Conservation (phyloP, 2,888 invertebrate species). For the Lissocephala sabroskyi region DNA sequence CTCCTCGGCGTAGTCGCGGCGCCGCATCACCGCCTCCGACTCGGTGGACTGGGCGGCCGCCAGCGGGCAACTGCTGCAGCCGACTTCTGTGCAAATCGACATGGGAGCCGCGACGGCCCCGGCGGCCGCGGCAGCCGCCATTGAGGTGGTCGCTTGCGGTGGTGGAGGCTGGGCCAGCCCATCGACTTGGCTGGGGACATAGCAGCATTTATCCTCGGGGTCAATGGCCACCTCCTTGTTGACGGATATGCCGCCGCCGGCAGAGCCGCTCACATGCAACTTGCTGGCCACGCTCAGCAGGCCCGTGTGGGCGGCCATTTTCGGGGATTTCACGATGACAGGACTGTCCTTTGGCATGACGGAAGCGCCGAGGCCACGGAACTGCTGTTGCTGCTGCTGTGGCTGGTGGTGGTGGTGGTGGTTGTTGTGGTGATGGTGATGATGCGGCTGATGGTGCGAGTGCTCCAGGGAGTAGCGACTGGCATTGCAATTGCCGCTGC, state of each 20-base stretch:
- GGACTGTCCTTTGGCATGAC: constrained; percentile 71
- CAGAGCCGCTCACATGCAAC: constrained; percentile 22
- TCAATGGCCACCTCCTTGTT: constrained; percentile 72
- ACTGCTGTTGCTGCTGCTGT: constrained; percentile 50
- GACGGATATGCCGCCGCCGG: constrained; percentile 58
- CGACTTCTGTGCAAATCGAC: constrained; percentile 56
- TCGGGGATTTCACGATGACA: constrained; percentile 70
- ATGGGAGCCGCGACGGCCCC: constrained; percentile 36
- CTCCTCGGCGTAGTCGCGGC: constrained; percentile 45
- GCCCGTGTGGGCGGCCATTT: constrained; percentile 53
- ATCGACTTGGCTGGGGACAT: constrained; percentile 41
- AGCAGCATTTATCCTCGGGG: constrained; percentile 68
- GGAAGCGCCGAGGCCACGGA: constrained; percentile 67
- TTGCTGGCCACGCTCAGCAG: constrained; percentile 51
- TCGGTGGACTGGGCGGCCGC: constrained; percentile 36
- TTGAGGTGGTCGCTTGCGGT: constrained; percentile 10
- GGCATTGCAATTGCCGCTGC: constrained; percentile 26
- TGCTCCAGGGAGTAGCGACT: constrained; percentile 41
- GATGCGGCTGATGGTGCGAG: constrained; percentile 32
- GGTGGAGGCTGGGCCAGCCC: constrained; percentile 32
- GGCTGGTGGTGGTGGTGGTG: constrained; percentile 22
- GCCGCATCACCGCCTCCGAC: constrained; percentile 34
- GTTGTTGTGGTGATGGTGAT: constrained; percentile 30
- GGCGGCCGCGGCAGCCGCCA: constrained; percentile 13
- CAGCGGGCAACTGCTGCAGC: constrained; percentile 53